Percentiles rank a stretch among this genome's conserved stretches.
These are phyloP conservation scores for Synergus japonicus DNA, from an alignment of 2,888 invertebrate species.

Conservation along the genomic window DNA sequence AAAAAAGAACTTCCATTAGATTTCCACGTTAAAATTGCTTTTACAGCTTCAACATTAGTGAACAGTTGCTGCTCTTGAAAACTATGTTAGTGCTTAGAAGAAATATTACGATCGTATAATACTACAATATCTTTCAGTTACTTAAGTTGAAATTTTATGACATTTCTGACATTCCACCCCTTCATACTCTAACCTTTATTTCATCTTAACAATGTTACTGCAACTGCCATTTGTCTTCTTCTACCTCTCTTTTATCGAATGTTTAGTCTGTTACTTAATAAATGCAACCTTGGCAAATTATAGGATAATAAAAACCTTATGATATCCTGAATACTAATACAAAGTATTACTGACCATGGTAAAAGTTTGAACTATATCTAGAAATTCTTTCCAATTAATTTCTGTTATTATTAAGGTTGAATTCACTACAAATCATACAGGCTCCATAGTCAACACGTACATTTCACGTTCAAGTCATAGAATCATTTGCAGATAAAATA, in stretches of 20 bases:
- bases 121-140: slow-evolving; percentile 15
- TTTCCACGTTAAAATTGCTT: slow-evolving; percentile 20
- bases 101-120: slow-evolving; percentile 2
- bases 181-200: neutral
- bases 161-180: neutral
- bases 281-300: neutral
- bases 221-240: neutral
- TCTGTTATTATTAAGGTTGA: neutral
- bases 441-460: no score
- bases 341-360: neutral
- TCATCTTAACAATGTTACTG: neutral
- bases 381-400: neutral
- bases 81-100: neutral
- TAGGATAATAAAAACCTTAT: neutral
- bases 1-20: slow-evolving; percentile 3
- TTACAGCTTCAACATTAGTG: neutral
- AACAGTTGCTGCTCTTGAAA: neutral
- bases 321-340: neutral
- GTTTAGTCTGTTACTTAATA: slow-evolving; percentile 8
- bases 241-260: neutral
- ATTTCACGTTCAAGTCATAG: no score
- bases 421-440: no score
- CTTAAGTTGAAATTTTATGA: slow-evolving; percentile 17
- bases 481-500: no score
- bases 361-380: neutral